A percentile compares a stretch with the other conserved stretches of the same genome.
Conservation (phyloP, 2,888 invertebrate species). For the Antheraea assamensis region DNA sequence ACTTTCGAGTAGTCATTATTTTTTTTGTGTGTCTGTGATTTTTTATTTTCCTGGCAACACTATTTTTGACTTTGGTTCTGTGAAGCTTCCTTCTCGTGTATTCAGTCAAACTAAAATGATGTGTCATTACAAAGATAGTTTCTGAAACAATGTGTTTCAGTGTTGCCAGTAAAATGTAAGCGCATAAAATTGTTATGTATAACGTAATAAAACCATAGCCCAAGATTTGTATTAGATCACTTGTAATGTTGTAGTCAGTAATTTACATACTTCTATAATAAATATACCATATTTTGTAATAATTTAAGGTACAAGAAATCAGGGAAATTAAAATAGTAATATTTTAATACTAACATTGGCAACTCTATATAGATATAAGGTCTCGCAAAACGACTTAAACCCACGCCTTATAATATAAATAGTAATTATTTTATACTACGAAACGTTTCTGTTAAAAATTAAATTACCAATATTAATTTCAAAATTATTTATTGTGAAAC, state of each 20-base stretch:
- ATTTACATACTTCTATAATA: background rate
- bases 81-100: background rate
- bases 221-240: too few species aligned
- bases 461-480: constrained; percentile 19
- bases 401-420: background rate
- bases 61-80: background rate
- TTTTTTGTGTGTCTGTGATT: background rate
- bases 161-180: background rate
- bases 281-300: background rate
- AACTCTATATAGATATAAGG: background rate
- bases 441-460: background rate
- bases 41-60: background rate
- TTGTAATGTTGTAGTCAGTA: too few species aligned
- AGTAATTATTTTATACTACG: background rate
- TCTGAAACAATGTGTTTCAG: background rate
- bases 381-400: background rate
- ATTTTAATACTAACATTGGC: background rate
- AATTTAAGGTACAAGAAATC: background rate
- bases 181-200: background rate
- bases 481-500: background rate
- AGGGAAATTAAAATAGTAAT: background rate
- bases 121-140: background rate
- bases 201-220: background rate
- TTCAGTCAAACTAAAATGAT: background rate
- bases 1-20: background rate